phyloP scores from a whole-genome alignment of 1,140 invertebrate genomes.

The Thaumetopoea pityocampa region DNA sequence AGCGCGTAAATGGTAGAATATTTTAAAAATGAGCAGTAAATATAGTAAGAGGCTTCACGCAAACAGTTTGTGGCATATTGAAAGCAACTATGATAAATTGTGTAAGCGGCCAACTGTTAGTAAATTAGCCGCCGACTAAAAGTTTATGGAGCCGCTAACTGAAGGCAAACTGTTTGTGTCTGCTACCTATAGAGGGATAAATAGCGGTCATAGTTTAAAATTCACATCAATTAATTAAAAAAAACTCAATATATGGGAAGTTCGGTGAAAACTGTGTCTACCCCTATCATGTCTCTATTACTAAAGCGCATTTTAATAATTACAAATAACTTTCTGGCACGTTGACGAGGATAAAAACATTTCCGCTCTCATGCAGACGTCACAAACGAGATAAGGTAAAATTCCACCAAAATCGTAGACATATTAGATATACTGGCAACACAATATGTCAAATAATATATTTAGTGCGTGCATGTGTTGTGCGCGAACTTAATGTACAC shows the following conservation, averaged over 20 bases:
- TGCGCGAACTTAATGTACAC: too few species aligned
- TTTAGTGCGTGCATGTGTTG: too few species aligned
- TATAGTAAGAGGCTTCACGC: too few species aligned
- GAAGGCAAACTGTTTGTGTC: too few species aligned
- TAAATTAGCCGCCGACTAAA: too few species aligned
- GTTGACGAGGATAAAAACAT: slow-evolving; percentile 49
- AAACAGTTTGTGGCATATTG: too few species aligned
- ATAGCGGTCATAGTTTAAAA: slow-evolving; percentile 61
- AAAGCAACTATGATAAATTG: too few species aligned
- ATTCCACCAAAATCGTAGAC: too few species aligned
- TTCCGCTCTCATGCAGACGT: slow-evolving; percentile 33
- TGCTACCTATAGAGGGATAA: slow-evolving; percentile 63
- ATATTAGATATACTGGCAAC: too few species aligned
- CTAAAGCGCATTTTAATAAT: slow-evolving; percentile 57
- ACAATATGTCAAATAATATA: too few species aligned
- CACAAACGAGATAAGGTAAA: slow-evolving; percentile 28
- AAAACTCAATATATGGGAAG: slow-evolving; percentile 32
- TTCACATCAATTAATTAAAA: slow-evolving; percentile 46
- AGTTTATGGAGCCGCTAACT: too few species aligned
- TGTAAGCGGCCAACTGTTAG: too few species aligned
- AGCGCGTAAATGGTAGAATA: slow-evolving; percentile 68
- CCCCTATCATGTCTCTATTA: slow-evolving; percentile 49
- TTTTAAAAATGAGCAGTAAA: slow-evolving; percentile 70
- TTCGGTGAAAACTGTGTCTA: slow-evolving; percentile 41
- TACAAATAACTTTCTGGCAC: slow-evolving; percentile 72